These are phyloP conservation scores for Drosophila repleta DNA, from an alignment of 1,140 invertebrate species.

Conservation along the genomic window DNA sequence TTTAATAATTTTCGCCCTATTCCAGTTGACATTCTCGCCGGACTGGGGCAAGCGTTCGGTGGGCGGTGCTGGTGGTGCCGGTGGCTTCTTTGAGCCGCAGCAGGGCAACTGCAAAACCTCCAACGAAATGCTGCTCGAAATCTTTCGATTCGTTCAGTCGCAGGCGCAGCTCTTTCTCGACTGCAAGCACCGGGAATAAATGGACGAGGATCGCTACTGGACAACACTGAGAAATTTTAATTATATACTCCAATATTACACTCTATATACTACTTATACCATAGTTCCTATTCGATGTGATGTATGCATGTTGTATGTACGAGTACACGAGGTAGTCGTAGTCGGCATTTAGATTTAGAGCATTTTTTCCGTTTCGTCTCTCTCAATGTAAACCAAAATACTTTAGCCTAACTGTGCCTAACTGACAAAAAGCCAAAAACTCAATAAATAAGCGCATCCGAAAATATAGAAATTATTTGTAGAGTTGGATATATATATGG, in stretches of 20 bases:
- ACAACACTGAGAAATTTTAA: conserved; percentile 7
- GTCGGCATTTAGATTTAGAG: conserved; percentile 81
- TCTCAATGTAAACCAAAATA: conserved; percentile 24
- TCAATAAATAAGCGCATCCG: conserved; percentile 75
- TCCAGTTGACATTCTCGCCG: conserved; percentile 80
- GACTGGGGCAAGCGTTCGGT: conserved; percentile 81
- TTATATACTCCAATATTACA: conserved; percentile 5
- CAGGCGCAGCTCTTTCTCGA: conserved; percentile 78
- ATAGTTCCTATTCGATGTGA: conserved; percentile 31
- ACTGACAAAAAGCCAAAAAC: conserved; percentile 18
- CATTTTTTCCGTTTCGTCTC: conserved; percentile 51
- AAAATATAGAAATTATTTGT: background rate
- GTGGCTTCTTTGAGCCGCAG: conserved; percentile 62
- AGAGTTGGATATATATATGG: too few relatives aligned
- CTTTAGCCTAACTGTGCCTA: conserved; percentile 25
- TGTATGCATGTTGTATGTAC: conserved; percentile 44
- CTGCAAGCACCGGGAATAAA: conserved; percentile 79
- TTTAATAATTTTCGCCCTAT: background rate
- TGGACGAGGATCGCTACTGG: conserved; percentile 7
- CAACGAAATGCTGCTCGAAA: conserved; percentile 79
- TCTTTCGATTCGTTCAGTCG: conserved; percentile 78
- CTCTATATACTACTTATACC: conserved; percentile 22
- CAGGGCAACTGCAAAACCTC: conserved; percentile 77
- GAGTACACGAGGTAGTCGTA: conserved; percentile 79
- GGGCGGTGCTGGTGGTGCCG: conserved; percentile 41